A percentile compares a stretch with the other conserved stretches of the same genome.
Evolutionary conservation across 1,140 invertebrate genomes (phyloP).

Genomic region (Danaus melanippus): DNA sequence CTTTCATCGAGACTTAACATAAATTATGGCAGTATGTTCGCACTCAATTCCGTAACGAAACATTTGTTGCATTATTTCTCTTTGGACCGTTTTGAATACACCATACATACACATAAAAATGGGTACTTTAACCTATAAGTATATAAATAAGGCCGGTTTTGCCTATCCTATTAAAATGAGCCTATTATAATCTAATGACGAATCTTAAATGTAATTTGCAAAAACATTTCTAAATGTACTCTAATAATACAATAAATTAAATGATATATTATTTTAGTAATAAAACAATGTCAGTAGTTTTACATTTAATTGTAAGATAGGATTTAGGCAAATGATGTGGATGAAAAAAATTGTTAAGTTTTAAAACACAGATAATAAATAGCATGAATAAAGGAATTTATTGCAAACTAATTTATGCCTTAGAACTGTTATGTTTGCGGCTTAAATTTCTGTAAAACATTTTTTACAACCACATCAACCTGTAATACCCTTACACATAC

Average conservation of each 20-base stretch:
- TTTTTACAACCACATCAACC: no score
- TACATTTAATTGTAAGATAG: no score
- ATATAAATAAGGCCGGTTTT: conserved; percentile 59
- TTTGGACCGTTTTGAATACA: conserved; percentile 35
- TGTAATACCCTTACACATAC: conserved; percentile 27
- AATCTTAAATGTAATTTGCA: background rate
- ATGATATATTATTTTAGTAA: no score
- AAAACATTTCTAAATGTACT: no score
- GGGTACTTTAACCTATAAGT: conserved; percentile 40
- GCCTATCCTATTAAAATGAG: conserved; percentile 52
- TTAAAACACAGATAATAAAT: no score
- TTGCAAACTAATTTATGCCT: no score
- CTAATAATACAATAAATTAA: no score
- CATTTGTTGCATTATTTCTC: conserved; percentile 29
- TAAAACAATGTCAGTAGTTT: no score
- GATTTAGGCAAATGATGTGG: conserved; percentile 32
- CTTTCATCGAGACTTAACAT: conserved; percentile 29
- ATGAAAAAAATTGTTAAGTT: conserved; percentile 2
- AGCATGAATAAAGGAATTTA: no score
- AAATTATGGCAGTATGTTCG: conserved; percentile 65
- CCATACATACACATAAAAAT: conserved; percentile 29
- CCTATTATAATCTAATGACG: conserved; percentile 8
- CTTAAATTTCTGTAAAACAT: no score
- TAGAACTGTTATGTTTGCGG: no score
- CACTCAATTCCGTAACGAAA: conserved; percentile 64